phyloP scores from a whole-genome alignment of 2,797 vertebrate genomes.

The Nannoperca australis region DNA sequence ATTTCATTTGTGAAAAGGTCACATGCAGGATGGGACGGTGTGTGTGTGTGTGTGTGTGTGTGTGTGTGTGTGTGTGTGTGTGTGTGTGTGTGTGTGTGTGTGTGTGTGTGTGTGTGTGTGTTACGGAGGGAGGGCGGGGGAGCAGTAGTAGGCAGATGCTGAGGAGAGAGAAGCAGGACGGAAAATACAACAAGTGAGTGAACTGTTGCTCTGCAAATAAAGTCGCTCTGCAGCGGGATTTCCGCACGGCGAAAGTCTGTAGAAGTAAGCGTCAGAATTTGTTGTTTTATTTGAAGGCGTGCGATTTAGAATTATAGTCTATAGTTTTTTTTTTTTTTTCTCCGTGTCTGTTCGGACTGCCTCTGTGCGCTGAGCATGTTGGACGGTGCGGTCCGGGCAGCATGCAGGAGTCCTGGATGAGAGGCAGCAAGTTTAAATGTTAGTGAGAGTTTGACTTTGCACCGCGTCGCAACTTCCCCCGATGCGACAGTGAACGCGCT shows the following conservation, averaged over 20 bases:
- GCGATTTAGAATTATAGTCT: conserved; percentile 7
- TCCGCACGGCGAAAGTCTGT: conserved; percentile 38
- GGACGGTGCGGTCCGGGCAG: conserved; percentile 13
- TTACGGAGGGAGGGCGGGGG: conserved; percentile 44
- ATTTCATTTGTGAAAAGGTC: conserved; percentile 78
- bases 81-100: conserved; percentile 46
- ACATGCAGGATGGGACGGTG: conserved; percentile 50
- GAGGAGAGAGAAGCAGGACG: conserved; percentile 68
- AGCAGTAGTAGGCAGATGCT: conserved; percentile 64
- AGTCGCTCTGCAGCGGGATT: conserved; percentile 57
- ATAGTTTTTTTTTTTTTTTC: background rate
- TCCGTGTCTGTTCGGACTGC: conserved; percentile 13
- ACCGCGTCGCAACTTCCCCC: conserved; percentile 49
- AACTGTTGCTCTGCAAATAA: conserved; percentile 84
- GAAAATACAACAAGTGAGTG: conserved; percentile 86
- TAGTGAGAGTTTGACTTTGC: conserved; percentile 44
- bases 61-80: conserved; percentile 29
- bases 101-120: conserved; percentile 46
- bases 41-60: conserved; percentile 25
- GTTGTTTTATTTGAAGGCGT: conserved; percentile 9
- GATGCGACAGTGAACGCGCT: conserved; percentile 24
- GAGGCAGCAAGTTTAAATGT: conserved; percentile 40
- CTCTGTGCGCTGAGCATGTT: background rate
- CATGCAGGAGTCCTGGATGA: conserved; percentile 38
- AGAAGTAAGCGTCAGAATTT: conserved; percentile 41